Conservation (phyloP, 2,888 invertebrate species). For the Andrena minutula region DNA sequence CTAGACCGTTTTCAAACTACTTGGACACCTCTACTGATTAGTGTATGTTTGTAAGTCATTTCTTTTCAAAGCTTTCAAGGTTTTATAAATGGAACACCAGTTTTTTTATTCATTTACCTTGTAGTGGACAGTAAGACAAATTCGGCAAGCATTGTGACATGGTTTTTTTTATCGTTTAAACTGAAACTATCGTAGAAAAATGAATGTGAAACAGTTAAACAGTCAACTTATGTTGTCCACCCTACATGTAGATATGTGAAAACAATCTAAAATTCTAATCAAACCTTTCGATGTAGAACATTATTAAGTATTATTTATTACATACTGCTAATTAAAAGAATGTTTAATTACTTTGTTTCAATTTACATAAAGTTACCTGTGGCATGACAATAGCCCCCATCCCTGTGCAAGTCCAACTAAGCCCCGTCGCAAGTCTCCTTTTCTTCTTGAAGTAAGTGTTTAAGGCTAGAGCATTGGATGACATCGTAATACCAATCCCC, state of each 20-base stretch:
- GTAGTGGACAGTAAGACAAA: too few species aligned
- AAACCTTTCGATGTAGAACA: background rate
- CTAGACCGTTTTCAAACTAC: too few species aligned
- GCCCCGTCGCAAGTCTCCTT: constrained; percentile 88
- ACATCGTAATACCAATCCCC: constrained; percentile 88
- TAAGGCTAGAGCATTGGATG: constrained; percentile 88
- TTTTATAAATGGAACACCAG: too few species aligned
- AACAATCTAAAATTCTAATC: background rate
- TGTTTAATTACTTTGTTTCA: background rate
- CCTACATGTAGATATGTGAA: too few species aligned
- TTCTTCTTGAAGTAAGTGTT: constrained; percentile 89
- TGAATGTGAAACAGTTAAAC: too few species aligned
- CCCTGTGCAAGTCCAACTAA: constrained; percentile 89
- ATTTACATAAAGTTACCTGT: constrained; percentile 81
- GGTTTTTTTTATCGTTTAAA: background rate
- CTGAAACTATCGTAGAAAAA: background rate
- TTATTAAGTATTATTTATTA: background rate
- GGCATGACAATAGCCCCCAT: constrained; percentile 89
- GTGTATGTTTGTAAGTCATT: too few species aligned
- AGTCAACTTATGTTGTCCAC: too few species aligned
- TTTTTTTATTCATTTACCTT: too few species aligned
- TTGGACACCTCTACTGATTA: too few species aligned
- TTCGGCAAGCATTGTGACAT: too few species aligned
- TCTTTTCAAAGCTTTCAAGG: too few species aligned
- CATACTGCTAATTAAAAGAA: background rate